These are phyloP conservation scores for Eupelmus urozonus DNA, from an alignment of 2,888 invertebrate genomes.

Conservation along the genomic window DNA sequence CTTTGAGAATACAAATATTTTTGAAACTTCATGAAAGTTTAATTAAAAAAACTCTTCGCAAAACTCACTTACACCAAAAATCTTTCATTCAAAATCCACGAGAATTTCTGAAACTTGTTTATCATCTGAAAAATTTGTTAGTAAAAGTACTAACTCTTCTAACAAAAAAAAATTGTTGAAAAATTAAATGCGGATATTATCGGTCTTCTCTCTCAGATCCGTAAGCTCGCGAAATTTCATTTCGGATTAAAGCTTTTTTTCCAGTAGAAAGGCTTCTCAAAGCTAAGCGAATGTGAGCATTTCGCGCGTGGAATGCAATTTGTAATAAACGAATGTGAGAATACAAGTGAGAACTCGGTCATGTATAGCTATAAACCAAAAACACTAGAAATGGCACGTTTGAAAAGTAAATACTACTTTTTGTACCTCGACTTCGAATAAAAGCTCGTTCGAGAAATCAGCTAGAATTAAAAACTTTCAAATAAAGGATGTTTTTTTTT, in stretches of 20 bases:
- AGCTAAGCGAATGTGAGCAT: conserved; percentile 30
- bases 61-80: too few species aligned
- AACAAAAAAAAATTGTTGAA: conserved; percentile 18
- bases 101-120: not conserved
- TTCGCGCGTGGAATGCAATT: conserved; percentile 2
- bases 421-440: too few species aligned
- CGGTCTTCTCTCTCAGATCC: not conserved
- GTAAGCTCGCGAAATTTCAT: conserved; percentile 29
- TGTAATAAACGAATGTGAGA: conserved; percentile 30
- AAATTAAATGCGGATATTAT: too few species aligned
- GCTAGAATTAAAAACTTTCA: too few species aligned
- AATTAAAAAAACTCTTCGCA: too few species aligned
- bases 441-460: too few species aligned
- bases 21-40: too few species aligned
- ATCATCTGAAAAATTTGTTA: not conserved
- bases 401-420: not conserved
- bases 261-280: conserved; percentile 28
- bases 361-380: conserved; percentile 6
- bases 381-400: not conserved
- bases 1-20: too few species aligned
- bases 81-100: not conserved
- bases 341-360: not conserved
- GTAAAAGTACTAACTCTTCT: conserved; percentile 4
- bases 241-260: conserved; percentile 51
- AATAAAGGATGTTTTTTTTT: too few species aligned